These are phyloP conservation scores for Oncorhynchus keta DNA, from an alignment of 2,113 vertebrate genomes.

Conservation along the genomic window DNA sequence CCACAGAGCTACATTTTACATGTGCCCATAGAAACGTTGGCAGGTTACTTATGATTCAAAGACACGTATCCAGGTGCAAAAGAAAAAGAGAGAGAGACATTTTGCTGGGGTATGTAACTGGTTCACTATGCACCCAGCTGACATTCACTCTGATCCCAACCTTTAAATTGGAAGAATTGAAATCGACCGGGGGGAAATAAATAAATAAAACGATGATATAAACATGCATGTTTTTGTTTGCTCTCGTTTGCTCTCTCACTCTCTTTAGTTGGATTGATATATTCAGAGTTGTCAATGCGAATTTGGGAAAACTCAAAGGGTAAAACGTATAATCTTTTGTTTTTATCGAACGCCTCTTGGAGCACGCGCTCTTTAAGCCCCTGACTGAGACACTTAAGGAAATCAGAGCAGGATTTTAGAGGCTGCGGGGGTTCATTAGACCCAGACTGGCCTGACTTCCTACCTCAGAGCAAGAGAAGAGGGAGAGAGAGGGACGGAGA, in stretches of 20 bases:
- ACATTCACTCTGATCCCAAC: constrained; percentile 20
- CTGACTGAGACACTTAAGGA: constrained; percentile 72
- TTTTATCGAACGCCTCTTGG: constrained; percentile 71
- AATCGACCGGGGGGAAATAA: constrained; percentile 36
- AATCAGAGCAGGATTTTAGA: constrained; percentile 66
- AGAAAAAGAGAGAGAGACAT: constrained; percentile 19
- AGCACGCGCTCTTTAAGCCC: constrained; percentile 61
- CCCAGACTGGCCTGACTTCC: constrained; percentile 66
- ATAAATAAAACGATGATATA: constrained; percentile 9
- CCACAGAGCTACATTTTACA: constrained; percentile 29
- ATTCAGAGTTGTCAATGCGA: constrained; percentile 41
- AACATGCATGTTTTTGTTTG: constrained; percentile 17
- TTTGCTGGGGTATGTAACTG: background rate
- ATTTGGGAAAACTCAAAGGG: constrained; percentile 47
- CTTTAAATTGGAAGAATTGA: constrained; percentile 41
- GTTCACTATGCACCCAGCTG: background rate
- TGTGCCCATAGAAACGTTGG: constrained; percentile 36
- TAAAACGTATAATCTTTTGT: constrained; percentile 67
- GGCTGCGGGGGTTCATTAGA: constrained; percentile 74
- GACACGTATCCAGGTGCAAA: background rate
- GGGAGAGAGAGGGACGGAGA: constrained; percentile 18
- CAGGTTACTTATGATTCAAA: constrained; percentile 39
- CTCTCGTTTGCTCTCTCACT: background rate
- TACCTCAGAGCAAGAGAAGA: constrained; percentile 43
- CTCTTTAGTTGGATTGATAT: constrained; percentile 25